Evolutionary conservation across 2,888 invertebrate species (phyloP), one percentile per base, ranked within the genome.

Genomic region (Nomada flava): DNA sequence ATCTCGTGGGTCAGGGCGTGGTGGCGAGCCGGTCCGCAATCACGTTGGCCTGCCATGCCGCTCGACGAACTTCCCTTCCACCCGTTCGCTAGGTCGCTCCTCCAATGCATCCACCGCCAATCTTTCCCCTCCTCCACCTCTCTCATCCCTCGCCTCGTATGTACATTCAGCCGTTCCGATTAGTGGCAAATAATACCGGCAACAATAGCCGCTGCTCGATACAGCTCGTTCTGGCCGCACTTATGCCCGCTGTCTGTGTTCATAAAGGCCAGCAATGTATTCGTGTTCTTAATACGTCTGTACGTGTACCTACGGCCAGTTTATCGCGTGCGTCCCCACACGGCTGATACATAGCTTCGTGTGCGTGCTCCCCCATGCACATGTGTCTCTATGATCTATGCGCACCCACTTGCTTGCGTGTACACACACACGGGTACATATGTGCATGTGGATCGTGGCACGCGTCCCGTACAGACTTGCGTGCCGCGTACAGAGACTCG

Each of bases 1-100:
- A 88, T 88, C 89, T 85, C 80, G 84, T 82, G 85, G 87, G 84
- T 89, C 87, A 89, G 88, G 87, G 87, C 87, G 87, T 88, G 87
- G 87, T 88, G 73, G 59, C 82, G 57, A 53, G 63, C 57, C 57
- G 75, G 76, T 70, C 68, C 70, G 83, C 88, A 88, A 86, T 86
- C 87, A 80, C 65, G 79, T 77, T 63, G 65, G 59, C 68, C 76
- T 67, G 86, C 71, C 71, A 75, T 62, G 70, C 60, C 57, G 63
- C 71, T 9, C 63, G 60, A 55, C 44, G n/a, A 68, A 68, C 72
- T 64, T 73, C 59, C 69, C 73, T 9, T 15, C 47, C 59, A 23
- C 26, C 64, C 76, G 18, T 47, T 47, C 47, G 20, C 36, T 26
- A 20, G 18, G 5, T 29, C 29, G 36, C 42, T 63, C 78, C 13